Percentiles rank a stretch among this genome's conserved stretches.
These are phyloP conservation scores for Axea sp. DNA, from an alignment of 2,888 invertebrate species.

Conservation along the genomic window DNA sequence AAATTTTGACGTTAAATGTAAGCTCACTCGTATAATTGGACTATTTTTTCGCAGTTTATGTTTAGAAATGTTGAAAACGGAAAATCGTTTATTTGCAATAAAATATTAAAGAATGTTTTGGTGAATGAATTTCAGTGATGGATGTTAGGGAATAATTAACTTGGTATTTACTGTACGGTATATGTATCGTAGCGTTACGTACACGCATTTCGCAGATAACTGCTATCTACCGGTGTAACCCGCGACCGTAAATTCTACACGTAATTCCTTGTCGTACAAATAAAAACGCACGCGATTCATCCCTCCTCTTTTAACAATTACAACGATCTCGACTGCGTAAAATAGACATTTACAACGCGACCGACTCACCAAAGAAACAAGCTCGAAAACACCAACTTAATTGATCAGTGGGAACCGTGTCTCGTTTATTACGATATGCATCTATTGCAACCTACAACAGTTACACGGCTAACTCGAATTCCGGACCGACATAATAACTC, in stretches of 20 bases:
- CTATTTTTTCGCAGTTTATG: too few relatives aligned
- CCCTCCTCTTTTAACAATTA: conserved; percentile 17
- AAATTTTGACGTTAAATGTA: too few relatives aligned
- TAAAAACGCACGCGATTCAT: conserved; percentile 7
- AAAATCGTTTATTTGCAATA: too few relatives aligned
- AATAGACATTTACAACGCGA: conserved; percentile 19
- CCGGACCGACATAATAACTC: conserved; percentile 31
- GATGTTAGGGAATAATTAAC: conserved; percentile 14
- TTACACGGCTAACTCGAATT: conserved; percentile 20
- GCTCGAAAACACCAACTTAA: conserved; percentile 26
- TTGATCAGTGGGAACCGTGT: conserved; percentile 31
- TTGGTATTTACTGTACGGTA: background rate
- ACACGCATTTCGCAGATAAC: conserved; percentile 10
- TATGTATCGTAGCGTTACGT: conserved; percentile 6
- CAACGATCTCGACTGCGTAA: conserved; percentile 15
- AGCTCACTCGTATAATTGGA: too few relatives aligned
- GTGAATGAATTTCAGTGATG: conserved; percentile 7
- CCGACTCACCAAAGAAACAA: conserved; percentile 26
- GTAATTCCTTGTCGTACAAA: conserved; percentile 26
- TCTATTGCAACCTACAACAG: conserved; percentile 33
- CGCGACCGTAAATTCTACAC: conserved; percentile 28
- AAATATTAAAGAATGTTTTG: background rate
- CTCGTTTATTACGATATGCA: conserved; percentile 40
- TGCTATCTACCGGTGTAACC: conserved; percentile 18
- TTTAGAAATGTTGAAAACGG: too few relatives aligned